phyloP scores from a whole-genome alignment of 1,140 invertebrate genomes.

The Laodelphax striatellus region DNA sequence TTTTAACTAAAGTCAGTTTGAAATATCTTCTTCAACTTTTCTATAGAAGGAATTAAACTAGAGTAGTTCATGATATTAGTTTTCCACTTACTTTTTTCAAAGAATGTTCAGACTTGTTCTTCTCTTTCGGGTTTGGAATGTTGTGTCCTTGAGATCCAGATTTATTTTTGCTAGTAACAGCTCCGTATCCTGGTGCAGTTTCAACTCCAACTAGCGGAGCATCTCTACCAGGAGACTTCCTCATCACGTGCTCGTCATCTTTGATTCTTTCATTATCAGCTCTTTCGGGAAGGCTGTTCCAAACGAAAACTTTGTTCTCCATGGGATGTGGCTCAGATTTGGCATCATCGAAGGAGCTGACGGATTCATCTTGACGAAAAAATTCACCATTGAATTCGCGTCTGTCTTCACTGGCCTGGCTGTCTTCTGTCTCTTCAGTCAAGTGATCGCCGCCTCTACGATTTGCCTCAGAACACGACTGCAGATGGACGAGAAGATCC shows the following conservation, averaged over 20 bases:
- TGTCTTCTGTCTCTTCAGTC: slow-evolving; percentile 17
- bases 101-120: slow-evolving; percentile 8
- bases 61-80: neutral
- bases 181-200: slow-evolving; percentile 38
- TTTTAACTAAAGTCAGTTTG: no score
- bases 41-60: no score
- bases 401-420: slow-evolving; percentile 19
- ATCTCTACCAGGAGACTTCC: slow-evolving; percentile 22
- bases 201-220: slow-evolving; percentile 32
- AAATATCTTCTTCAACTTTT: no score
- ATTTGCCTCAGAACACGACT: slow-evolving; percentile 46
- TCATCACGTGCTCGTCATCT: slow-evolving; percentile 18
- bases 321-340: slow-evolving; percentile 46
- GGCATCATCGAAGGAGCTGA: slow-evolving; percentile 19
- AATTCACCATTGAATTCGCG: slow-evolving; percentile 17
- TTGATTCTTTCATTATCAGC: slow-evolving; percentile 27
- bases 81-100: slow-evolving; percentile 20
- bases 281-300: slow-evolving; percentile 44
- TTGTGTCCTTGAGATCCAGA: slow-evolving; percentile 21
- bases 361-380: neutral
- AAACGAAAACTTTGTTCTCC: slow-evolving; percentile 65
- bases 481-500: slow-evolving; percentile 60
- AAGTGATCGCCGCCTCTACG: slow-evolving; percentile 25
- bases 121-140: slow-evolving; percentile 7
- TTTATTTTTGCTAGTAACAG: slow-evolving; percentile 35